Conservation (phyloP, 2,113 vertebrate species). For the Cygnus atratus region DNA sequence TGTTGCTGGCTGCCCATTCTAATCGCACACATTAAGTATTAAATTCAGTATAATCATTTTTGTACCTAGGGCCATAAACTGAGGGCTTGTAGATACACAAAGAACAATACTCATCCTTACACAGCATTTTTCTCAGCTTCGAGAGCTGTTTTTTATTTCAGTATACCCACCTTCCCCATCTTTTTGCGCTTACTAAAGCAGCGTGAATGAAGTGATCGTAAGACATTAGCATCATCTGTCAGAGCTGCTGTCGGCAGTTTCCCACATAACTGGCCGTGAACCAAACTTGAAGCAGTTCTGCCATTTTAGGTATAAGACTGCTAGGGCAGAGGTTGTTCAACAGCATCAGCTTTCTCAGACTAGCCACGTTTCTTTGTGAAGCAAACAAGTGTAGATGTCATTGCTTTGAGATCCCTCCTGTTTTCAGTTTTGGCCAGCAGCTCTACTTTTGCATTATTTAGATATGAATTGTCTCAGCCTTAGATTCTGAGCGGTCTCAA, state of each 20-base stretch:
- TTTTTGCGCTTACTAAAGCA: background rate
- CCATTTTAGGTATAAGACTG: background rate
- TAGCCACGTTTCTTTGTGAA: background rate
- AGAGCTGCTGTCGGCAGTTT: background rate
- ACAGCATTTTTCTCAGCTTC: background rate
- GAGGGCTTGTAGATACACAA: background rate
- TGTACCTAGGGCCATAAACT: background rate
- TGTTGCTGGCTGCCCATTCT: background rate
- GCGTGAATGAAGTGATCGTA: background rate
- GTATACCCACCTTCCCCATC: background rate
- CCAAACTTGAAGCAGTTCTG: background rate
- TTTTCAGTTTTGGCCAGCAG: background rate
- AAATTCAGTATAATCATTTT: background rate
- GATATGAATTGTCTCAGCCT: background rate
- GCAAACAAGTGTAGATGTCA: background rate
- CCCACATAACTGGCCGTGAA: background rate
- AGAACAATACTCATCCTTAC: background rate
- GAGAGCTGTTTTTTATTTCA: background rate
- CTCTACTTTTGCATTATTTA: background rate
- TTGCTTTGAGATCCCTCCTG: background rate
- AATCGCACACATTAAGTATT: background rate
- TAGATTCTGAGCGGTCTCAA: background rate
- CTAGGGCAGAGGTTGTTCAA: background rate
- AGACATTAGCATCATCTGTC: background rate
- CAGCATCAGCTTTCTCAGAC: background rate